Percentiles rank a stretch among this genome's conserved stretches.
Conservation (phyloP, 2,888 invertebrate genomes). For the Thera obeliscata region DNA sequence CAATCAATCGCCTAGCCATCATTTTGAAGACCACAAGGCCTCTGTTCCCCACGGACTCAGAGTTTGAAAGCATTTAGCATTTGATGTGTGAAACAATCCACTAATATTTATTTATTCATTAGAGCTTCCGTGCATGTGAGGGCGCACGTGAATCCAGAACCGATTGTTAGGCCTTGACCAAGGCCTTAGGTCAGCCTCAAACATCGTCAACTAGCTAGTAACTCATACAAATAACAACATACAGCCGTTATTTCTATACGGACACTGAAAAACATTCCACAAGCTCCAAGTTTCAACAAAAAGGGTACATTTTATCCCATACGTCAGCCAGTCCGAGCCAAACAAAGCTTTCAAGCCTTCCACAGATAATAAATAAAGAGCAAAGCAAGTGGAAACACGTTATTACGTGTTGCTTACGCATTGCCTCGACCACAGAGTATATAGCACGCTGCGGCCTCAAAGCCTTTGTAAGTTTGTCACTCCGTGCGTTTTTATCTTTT, state of each 20-base stretch:
- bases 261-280: constrained; percentile 13
- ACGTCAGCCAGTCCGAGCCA: constrained; percentile 27
- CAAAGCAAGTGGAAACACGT: constrained; percentile 43
- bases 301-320: constrained; percentile 28
- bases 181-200: no score
- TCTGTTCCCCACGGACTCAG: no score
- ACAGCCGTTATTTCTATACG: neutral
- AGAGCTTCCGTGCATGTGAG: no score
- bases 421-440: constrained; percentile 41
- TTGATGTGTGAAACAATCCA: no score
- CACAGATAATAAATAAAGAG: constrained; percentile 43
- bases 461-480: constrained; percentile 47
- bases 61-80: no score
- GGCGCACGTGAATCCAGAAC: no score
- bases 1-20: no score
- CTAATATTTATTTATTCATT: no score
- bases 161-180: no score
- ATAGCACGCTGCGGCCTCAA: constrained; percentile 40
- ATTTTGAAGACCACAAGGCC: no score
- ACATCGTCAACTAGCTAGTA: no score
- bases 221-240: neutral
- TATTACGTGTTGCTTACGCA: constrained; percentile 55
- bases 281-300: constrained; percentile 18
- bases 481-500: constrained; percentile 42
- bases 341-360: constrained; percentile 37